Evolutionary conservation across 2,888 invertebrate species (phyloP).

Genomic region (Tuta absoluta): DNA sequence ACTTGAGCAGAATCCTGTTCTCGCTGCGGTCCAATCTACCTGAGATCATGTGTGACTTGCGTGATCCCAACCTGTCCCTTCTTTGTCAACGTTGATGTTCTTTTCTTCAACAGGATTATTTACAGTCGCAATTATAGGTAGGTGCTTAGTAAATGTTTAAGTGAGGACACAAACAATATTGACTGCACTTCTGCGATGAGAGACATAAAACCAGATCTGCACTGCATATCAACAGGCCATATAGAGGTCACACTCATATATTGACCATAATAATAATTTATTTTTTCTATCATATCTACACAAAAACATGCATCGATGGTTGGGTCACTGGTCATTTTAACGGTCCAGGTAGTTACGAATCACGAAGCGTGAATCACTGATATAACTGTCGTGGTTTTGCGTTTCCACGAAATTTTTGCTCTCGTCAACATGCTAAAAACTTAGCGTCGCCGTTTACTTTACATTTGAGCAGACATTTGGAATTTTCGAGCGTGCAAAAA

Average conservation of each 20-base stretch:
- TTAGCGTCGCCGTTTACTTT: constrained; percentile 40
- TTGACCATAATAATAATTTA: constrained; percentile 31
- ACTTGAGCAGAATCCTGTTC: constrained; percentile 72
- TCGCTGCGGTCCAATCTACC: constrained; percentile 61
- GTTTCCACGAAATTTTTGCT: constrained; percentile 65
- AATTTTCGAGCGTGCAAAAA: constrained; percentile 30
- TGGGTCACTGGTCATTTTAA: constrained; percentile 54
- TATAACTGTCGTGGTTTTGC: constrained; percentile 74
- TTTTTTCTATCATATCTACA: constrained; percentile 29
- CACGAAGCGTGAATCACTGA: constrained; percentile 67
- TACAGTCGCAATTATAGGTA: constrained; percentile 22
- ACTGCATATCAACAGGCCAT: neutral
- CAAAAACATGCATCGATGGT: constrained; percentile 36
- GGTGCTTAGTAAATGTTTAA: neutral
- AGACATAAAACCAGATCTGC: neutral
- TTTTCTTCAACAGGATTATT: constrained; percentile 23
- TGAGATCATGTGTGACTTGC: constrained; percentile 68
- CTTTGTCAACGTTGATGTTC: constrained; percentile 34
- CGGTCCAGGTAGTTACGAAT: constrained; percentile 65
- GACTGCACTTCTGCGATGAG: neutral
- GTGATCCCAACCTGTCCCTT: constrained; percentile 49
- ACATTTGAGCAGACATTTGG: constrained; percentile 27
- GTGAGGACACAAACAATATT: neutral
- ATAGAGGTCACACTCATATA: constrained; percentile 5
- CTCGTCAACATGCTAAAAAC: constrained; percentile 63